These are phyloP conservation scores for Pyrrhosoma nymphula DNA, from an alignment of 2,888 invertebrate species.

Conservation along the genomic window DNA sequence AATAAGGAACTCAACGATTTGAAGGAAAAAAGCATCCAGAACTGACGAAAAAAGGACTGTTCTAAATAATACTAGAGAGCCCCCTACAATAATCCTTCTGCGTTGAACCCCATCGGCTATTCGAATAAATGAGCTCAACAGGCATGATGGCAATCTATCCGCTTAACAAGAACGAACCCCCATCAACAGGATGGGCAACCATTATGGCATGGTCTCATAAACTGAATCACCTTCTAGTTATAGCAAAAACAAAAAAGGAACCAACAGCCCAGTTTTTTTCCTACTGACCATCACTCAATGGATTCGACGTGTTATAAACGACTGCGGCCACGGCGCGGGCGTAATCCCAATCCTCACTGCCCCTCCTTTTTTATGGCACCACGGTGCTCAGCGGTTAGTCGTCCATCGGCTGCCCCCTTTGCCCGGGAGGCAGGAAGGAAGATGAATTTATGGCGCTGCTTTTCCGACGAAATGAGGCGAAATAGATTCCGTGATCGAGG, in stretches of 20 bases:
- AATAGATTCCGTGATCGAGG: constrained; percentile 28
- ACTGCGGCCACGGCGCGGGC: not conserved
- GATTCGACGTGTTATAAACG: not conserved
- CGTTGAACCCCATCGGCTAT: not conserved
- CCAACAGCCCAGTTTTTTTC: not conserved
- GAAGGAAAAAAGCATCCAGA: too few relatives aligned
- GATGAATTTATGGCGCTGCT: constrained; percentile 20
- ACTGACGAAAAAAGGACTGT: too few relatives aligned
- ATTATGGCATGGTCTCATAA: constrained; percentile 16
- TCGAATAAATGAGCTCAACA: not conserved
- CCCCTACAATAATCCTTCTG: not conserved
- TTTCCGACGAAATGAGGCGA: constrained; percentile 20
- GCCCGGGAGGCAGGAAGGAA: not conserved
- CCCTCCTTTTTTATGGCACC: not conserved
- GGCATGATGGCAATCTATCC: not conserved
- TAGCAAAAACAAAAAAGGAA: not conserved
- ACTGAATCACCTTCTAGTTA: constrained; percentile 6
- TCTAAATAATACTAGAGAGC: not conserved
- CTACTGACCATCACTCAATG: not conserved
- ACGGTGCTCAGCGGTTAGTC: not conserved
- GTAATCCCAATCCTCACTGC: not conserved
- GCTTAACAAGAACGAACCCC: not conserved
- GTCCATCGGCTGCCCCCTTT: not conserved
- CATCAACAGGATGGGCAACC: constrained; percentile 6
- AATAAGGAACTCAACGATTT: too few relatives aligned